Evolutionary conservation across 1,140 invertebrate genomes (phyloP).

Genomic region (Ditylenchus dipsaci): DNA sequence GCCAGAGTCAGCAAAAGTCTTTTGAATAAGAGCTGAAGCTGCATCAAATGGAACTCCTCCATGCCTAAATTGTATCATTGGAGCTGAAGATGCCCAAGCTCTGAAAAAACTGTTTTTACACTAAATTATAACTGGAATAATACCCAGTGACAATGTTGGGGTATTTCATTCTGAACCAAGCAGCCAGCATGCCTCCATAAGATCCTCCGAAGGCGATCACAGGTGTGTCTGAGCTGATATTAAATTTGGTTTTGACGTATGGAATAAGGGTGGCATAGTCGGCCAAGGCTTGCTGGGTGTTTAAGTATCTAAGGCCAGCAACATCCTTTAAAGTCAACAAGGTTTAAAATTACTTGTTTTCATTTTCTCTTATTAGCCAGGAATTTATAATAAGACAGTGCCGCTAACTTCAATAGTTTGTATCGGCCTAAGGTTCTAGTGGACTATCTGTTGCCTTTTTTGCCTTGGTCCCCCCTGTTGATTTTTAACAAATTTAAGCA

Average conservation of each 20-base stretch:
- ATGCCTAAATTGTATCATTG: constrained; percentile 78
- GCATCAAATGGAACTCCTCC: constrained; percentile 71
- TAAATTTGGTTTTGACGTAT: constrained; percentile 66
- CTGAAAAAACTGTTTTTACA: constrained; percentile 62
- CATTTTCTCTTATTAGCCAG: neutral
- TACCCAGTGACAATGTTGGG: constrained; percentile 75
- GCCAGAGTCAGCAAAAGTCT: constrained; percentile 68
- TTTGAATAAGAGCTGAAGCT: constrained; percentile 74
- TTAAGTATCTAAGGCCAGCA: constrained; percentile 75
- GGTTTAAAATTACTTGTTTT: too few relatives aligned
- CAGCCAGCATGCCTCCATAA: constrained; percentile 81
- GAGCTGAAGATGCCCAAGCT: constrained; percentile 85
- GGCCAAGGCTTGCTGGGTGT: constrained; percentile 82
- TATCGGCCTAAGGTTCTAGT: too few relatives aligned
- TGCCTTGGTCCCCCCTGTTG: too few relatives aligned
- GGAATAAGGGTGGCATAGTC: constrained; percentile 82
- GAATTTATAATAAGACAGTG: too few relatives aligned
- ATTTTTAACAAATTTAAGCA: too few relatives aligned
- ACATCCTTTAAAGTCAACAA: too few relatives aligned
- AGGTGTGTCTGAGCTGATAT: constrained; percentile 49
- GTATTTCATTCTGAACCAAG: constrained; percentile 93
- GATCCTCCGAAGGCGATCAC: constrained; percentile 83
- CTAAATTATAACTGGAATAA: neutral
- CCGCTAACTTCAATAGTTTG: too few relatives aligned
- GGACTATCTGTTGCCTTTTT: too few relatives aligned